These are phyloP conservation scores for Octopus sinensis DNA, from an alignment of 1,140 invertebrate genomes.

Conservation along the genomic window DNA sequence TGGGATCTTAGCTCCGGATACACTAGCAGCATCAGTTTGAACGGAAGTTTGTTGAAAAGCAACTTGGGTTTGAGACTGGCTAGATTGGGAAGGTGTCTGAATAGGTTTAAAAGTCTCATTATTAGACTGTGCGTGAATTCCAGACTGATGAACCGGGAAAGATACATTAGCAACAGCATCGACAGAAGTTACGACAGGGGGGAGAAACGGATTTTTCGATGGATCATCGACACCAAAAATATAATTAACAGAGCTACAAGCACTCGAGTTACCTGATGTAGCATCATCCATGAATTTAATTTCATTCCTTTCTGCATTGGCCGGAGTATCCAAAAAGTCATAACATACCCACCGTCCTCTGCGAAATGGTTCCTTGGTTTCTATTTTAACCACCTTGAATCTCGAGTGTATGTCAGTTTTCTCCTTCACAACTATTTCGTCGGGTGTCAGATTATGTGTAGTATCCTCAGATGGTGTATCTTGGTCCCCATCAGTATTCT, in stretches of 20 bases:
- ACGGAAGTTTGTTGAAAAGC: background rate
- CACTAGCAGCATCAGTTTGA: background rate
- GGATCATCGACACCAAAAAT: constrained; percentile 47
- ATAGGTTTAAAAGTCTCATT: constrained; percentile 30
- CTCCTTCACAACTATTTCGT: constrained; percentile 36
- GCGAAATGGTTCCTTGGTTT: constrained; percentile 85
- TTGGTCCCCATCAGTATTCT: constrained; percentile 46
- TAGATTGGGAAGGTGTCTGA: constrained; percentile 30
- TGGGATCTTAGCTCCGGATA: background rate
- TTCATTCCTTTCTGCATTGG: constrained; percentile 28
- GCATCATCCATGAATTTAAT: constrained; percentile 31
- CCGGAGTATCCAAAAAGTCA: constrained; percentile 86
- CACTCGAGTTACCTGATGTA: constrained; percentile 45
- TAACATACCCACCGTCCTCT: constrained; percentile 92
- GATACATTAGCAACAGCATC: background rate
- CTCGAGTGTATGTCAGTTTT: constrained; percentile 33
- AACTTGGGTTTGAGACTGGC: constrained; percentile 17
- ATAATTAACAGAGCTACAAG: constrained; percentile 47
- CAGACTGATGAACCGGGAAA: background rate
- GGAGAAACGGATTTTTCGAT: constrained; percentile 41
- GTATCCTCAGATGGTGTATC: constrained; percentile 41
- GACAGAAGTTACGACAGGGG: constrained; percentile 10
- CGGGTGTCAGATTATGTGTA: constrained; percentile 27
- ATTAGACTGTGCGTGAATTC: background rate
- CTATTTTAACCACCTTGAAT: constrained; percentile 95